phyloP scores from a whole-genome alignment of 2,797 vertebrate species.

The Basileuterus tristriatus region DNA sequence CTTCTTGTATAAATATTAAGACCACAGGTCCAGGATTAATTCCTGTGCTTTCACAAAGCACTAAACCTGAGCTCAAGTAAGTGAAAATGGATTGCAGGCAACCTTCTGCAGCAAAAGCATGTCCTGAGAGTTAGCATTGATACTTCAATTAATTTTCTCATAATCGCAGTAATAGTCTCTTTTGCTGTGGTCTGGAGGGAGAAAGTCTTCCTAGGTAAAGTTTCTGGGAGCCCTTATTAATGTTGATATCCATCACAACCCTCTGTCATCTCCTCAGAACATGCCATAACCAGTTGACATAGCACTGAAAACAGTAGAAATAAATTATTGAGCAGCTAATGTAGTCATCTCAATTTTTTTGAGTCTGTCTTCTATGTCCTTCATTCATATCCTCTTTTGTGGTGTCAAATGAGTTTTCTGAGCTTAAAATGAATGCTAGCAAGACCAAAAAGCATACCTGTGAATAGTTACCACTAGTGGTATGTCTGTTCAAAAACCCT shows the following conservation, averaged over 20 bases:
- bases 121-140: not conserved
- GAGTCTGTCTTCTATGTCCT: not conserved
- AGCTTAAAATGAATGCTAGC: not conserved
- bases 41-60: not conserved
- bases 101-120: not conserved
- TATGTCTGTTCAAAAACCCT: not conserved
- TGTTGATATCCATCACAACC: conserved; percentile 76
- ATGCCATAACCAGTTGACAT: not conserved
- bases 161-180: not conserved
- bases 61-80: not conserved
- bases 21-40: not conserved
- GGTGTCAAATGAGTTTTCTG: not conserved
- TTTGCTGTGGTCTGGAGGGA: not conserved
- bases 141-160: conserved; percentile 32
- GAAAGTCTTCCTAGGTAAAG: not conserved
- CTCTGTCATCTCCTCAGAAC: conserved; percentile 68
- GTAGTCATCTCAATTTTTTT: not conserved
- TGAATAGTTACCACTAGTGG: not conserved
- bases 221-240: not conserved
- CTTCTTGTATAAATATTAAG: not conserved
- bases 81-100: not conserved
- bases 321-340: not conserved
- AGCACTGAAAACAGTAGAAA: conserved; percentile 31
- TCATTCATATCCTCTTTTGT: not conserved
- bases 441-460: not conserved